Evolutionary conservation across 2,797 vertebrate genomes (phyloP), one percentile per base, ranked within the genome.

Genomic region (Sarcoramphus papa): DNA sequence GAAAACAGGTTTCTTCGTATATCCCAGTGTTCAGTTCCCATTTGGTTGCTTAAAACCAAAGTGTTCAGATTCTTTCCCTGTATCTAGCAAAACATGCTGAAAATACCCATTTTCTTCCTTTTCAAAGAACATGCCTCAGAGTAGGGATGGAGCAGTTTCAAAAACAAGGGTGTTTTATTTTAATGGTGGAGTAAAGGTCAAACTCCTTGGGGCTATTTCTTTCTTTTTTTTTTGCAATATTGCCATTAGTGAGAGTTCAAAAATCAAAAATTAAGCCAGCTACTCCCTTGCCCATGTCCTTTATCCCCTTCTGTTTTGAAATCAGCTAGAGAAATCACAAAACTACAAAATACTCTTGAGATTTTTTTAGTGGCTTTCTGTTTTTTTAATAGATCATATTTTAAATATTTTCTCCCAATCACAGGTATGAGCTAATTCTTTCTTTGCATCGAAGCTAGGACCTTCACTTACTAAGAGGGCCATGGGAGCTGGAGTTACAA

Each of bases 401-500:
- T 86, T 28, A 33, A 85, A 24, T n/a, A 47, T 85, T 51, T 84
- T 86, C 33, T 88, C 12, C 15, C 10, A 62, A 54, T 70, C 24
- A 62, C 9, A 64, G 13, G 9, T 54, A 28, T 37, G 43, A 68
- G 13, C 13, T 37, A 54, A 45, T 63, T 93, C 9, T 88, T 56
- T 72, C 10, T 77, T 77, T 37, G 10, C 19, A 41, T 33, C 6
- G 14, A 82, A 89, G 30, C 6, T 41, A 43, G 30, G 60, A 67
- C 15, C 35, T 21, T 59, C 22, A 8, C 12, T 14, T 48, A 33
- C 6, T 20, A 21, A 30, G 35, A 45, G 7, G 19, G 37, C 11
- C 0, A 0, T 12, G 40, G 12, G 12, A 85, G 23, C 14, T 22
- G 27, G 33, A 54, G 19, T 33, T 51, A 25, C 0, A 25, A 13